Evolutionary conservation across 2,888 invertebrate species (phyloP), one percentile per base, ranked within the genome.

Genomic region (Limenitis camilla): DNA sequence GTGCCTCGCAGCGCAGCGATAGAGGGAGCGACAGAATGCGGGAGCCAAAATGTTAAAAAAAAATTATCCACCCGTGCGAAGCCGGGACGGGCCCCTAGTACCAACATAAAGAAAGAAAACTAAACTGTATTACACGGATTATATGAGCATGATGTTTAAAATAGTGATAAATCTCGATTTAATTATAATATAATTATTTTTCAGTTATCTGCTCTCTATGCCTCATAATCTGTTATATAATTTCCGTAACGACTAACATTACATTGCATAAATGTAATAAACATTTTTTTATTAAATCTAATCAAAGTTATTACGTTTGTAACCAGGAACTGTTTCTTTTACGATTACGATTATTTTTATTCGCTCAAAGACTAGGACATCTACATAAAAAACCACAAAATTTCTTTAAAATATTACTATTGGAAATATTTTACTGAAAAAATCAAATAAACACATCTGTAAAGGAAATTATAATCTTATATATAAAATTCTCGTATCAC

Each of bases 191-290:
- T 47, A 44, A 53, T 28, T 40, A 43, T 40, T 53, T 53, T 53
- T 38, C 32, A 36, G 38, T 46, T 46, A 49, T 42, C 52, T 49
- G 35, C 32, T 33, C 10, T 47, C 32, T 33, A 30, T 43, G 38
- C 53, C 55, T 54, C 50, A 61, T 19, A 19, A 19, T 19, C 19
- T 19, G 19, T 19, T 19, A 19, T 19, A 3, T 19, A 19, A 19
- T 19, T 1, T 19, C 3, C 19, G 57, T 53, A 40, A 49, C n/a
- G 33, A 44, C 19, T 19, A 19, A 19, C 45, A 43, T 51, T 49
- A 49, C 54, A 50, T 64, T 61, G 52, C 61, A 58, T 59, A 49
- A 58, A 62, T 60, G 48, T 59, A 58, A 59, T 61, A 58, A 58
- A 55, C 60, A 56, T 56, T 59, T 57, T 52, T 53, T 54, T 51